Base-by-base conservation (phyloP, 1,140 invertebrate species). In the Zaprionus kolodkinae region DNA sequence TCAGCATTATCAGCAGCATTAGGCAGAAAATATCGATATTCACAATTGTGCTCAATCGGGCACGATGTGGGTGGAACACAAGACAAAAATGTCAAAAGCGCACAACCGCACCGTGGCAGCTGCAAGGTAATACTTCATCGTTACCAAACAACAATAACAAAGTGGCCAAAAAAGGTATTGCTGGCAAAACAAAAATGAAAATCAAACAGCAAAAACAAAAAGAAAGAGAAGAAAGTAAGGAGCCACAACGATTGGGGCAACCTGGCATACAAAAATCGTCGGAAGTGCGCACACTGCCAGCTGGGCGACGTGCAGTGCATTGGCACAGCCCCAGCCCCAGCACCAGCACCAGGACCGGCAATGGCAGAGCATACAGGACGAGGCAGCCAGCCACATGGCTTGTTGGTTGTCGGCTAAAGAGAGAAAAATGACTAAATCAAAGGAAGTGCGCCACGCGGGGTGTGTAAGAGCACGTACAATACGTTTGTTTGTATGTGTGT, bases 341-440 rank as follows among this genome's bases (percentile, higher is more conserved):
- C 43, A 66, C 38, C 54, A 59, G 52, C 38, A 61, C 36, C 54
- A 48, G 30, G 33, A 21, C 4, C 30, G 33, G 36, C 30, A 38
- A 21, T 30, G 67, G 13, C 43, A 68, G 35, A 61, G 50, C 38
- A 57, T 30, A 33, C 33, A 54, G 67, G 17, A 35, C 60, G 30
- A 55, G 38, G 17, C 36, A 27, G 64, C 71, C 75, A 27, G 64
- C 75, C 75, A 77, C 70, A 72, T 79, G 77, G 68, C 77, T 72
- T 80, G 76, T 67, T 75, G 76, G 76, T 75, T 84, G 84, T 78
- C 84, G 78, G 85, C 85, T 90, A 90, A 90, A 90, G 84, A 89
- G 89, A 91, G 89, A 91, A 91, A 91, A 91, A 91, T 91, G 89
- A 91, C 89, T 91, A 91, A 91, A 91, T 91, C 89, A 91, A 91